These are phyloP conservation scores for Cotesia glomerata DNA, from an alignment of 1,140 invertebrate species.

Conservation along the genomic window DNA sequence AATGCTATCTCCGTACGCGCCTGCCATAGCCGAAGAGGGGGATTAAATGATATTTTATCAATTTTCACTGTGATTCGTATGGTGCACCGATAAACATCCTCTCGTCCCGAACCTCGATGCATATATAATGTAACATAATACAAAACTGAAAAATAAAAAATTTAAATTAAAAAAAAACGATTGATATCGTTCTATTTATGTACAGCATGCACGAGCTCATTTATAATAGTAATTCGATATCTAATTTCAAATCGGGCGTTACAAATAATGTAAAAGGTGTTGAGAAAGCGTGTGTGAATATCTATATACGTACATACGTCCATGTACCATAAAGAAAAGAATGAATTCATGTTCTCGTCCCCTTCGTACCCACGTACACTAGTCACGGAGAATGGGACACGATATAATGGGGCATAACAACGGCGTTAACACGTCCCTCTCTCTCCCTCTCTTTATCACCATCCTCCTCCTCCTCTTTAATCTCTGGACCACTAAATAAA, in stretches of 20 bases:
- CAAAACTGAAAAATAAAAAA: not conserved
- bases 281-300: too few relatives aligned
- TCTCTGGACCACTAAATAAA: slow-evolving; percentile 4
- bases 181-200: not conserved
- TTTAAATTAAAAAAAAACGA: not conserved
- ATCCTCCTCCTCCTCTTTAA: slow-evolving; percentile 13
- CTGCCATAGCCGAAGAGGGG: slow-evolving; percentile 33
- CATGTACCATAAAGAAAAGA: not conserved
- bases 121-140: not conserved
- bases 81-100: slow-evolving; percentile 33
- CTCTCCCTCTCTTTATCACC: not conserved
- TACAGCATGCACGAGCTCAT: not conserved
- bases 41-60: slow-evolving; percentile 65
- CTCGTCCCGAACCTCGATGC: not conserved
- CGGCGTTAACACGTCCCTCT: slow-evolving; percentile 58
- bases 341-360: not conserved
- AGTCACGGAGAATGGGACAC: slow-evolving; percentile 32
- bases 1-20: slow-evolving; percentile 57
- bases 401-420: slow-evolving; percentile 64
- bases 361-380: not conserved
- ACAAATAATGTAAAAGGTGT: too few relatives aligned
- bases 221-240: too few relatives aligned
- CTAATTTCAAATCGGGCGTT: too few relatives aligned
- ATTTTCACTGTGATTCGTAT: slow-evolving; percentile 61
- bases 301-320: too few relatives aligned